A percentile compares a stretch with the other conserved stretches of the same genome.
phyloP scores from a whole-genome alignment of 2,797 vertebrate species.

The Cyclura pinguis region DNA sequence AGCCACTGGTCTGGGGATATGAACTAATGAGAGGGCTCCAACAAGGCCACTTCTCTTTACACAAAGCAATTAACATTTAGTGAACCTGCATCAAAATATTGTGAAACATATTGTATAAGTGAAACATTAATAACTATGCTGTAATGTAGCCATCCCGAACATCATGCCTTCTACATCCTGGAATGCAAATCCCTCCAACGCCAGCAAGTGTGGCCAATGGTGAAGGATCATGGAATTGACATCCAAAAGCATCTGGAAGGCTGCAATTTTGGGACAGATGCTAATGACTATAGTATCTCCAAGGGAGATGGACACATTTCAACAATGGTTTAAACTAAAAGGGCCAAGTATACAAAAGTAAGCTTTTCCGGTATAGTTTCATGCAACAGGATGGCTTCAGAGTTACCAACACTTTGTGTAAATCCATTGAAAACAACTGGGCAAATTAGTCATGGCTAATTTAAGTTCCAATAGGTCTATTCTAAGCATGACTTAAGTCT shows the following conservation, averaged over 20 bases:
- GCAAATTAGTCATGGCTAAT: not conserved
- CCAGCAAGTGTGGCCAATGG: not conserved
- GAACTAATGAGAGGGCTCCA: not conserved
- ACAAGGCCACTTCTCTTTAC: not conserved
- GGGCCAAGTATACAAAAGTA: not conserved
- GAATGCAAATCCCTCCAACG: not conserved
- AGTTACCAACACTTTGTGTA: not conserved
- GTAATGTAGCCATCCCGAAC: not conserved
- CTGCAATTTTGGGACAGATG: not conserved
- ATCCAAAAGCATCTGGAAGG: not conserved
- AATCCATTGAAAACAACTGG: not conserved
- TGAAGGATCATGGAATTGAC: not conserved
- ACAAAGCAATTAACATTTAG: not conserved
- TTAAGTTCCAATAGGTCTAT: not conserved
- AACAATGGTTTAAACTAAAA: slow-evolving; percentile 30
- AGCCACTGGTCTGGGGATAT: not conserved
- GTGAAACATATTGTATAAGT: too few species aligned
- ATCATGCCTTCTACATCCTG: not conserved
- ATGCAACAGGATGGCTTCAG: not conserved
- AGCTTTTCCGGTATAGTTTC: not conserved
- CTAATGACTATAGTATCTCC: slow-evolving; percentile 24
- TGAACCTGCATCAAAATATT: not conserved
- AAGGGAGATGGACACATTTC: slow-evolving; percentile 32
- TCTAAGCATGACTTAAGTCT: not conserved
- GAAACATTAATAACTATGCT: not conserved